Evolutionary conservation across 2,113 vertebrate genomes (phyloP).

Genomic region (Forbesichthys agassizii): DNA sequence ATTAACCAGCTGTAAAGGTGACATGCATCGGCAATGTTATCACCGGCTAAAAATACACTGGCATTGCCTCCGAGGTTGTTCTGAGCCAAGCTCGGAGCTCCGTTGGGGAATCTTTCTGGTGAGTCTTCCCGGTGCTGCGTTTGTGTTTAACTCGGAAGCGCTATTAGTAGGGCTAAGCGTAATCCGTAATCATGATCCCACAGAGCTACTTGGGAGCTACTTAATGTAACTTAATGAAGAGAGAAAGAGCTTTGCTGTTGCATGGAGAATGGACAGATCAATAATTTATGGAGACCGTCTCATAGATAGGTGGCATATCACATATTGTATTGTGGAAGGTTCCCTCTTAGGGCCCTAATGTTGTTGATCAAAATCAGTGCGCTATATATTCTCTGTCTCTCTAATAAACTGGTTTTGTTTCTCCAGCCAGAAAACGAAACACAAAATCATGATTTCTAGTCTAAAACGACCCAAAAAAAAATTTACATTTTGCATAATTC

Average conservation of each 20-base stretch:
- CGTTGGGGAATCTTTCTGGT: slow-evolving; percentile 31
- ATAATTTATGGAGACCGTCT: slow-evolving; percentile 9
- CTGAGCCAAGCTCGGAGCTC: slow-evolving; percentile 23
- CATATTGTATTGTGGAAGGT: too few species aligned
- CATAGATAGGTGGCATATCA: too few species aligned
- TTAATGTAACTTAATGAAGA: slow-evolving; percentile 16
- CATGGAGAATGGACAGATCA: slow-evolving; percentile 36
- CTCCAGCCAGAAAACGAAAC: too few species aligned
- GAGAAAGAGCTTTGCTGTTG: slow-evolving; percentile 29
- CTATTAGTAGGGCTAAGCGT: slow-evolving; percentile 48
- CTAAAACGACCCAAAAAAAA: too few species aligned
- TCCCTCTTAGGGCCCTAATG: background rate
- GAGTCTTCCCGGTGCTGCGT: slow-evolving; percentile 51
- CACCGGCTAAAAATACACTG: background rate
- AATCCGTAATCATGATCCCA: slow-evolving; percentile 67
- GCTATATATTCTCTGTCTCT: too few species aligned
- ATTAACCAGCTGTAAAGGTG: background rate
- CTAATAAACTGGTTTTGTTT: too few species aligned
- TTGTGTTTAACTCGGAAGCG: slow-evolving; percentile 59
- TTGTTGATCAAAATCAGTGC: too few species aligned
- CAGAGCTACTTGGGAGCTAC: slow-evolving; percentile 39
- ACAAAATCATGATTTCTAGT: too few species aligned
- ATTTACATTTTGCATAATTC: too few species aligned
- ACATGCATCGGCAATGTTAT: background rate
- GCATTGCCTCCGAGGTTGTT: background rate